Evolutionary conservation across 2,888 invertebrate species (phyloP).

Genomic region (Lithophane leautieri): DNA sequence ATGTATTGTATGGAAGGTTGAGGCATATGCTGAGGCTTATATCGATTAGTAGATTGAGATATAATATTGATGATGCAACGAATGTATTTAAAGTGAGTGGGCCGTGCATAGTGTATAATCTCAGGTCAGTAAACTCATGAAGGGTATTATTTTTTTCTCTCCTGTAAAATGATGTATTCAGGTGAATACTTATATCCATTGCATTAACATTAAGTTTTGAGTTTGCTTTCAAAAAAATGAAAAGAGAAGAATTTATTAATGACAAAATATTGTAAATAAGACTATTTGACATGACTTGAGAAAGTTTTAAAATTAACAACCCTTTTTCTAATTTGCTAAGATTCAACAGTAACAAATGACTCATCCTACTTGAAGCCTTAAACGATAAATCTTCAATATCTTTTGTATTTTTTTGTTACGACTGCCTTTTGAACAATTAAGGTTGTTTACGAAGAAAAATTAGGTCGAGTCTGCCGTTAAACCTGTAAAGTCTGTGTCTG

Average conservation of each 20-base stretch:
- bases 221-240: neutral
- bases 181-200: neutral
- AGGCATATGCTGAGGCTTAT: neutral
- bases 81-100: neutral
- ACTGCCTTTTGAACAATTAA: conserved; percentile 41
- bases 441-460: conserved; percentile 40
- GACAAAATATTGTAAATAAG: neutral
- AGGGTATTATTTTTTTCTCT: neutral
- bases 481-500: conserved; percentile 24
- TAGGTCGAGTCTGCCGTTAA: conserved; percentile 19
- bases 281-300: neutral
- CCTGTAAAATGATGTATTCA: neutral
- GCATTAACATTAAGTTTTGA: neutral
- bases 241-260: neutral
- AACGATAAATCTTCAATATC: conserved; percentile 42
- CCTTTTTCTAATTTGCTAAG: neutral
- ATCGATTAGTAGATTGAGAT: neutral
- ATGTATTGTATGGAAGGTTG: too few relatives aligned
- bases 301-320: conserved; percentile 12
- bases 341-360: conserved; percentile 25
- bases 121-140: neutral
- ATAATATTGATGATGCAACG: neutral
- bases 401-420: conserved; percentile 27
- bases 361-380: neutral
- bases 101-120: neutral